Evolutionary conservation across 2,888 invertebrate genomes (phyloP), one percentile per base, ranked within the genome.

Genomic region (Lepeophtheirus nordmannii): DNA sequence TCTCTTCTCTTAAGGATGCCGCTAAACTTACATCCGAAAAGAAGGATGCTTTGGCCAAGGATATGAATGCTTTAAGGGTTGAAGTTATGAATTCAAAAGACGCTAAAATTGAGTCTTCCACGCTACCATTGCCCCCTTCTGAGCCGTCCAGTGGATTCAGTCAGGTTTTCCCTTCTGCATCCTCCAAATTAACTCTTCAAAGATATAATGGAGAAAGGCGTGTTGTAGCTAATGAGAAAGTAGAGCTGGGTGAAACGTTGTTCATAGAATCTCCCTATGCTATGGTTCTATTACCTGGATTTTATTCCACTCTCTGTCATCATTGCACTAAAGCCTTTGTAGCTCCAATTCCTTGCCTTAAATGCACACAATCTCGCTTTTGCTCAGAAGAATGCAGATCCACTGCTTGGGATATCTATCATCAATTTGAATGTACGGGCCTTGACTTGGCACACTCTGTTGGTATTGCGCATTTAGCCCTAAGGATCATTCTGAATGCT

Each of bases 231-330:
- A 80, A 77, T 12, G 77, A 78, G 68, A 74, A 77, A 40, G 78
- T 86, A 3, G 74, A 77, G 10, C 78, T 80, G 60, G 88, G 87
- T 0, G 85, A 87, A 70, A 78, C 86, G 0, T 75, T 94, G 53
- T 86, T 90, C 74, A 79, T 83, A 0, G 93, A 93, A 74, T 82
- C 83, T 71, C 86, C 92, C 0, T 86, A 85, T 74, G 82, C 87
- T 1, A 86, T 87, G 75, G 86, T 89, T 1, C 82, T 69, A 74
- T 84, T 74, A 12, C 78, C 80, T 11, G 80, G 81, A 68, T 73
- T 77, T 71, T 76, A 77, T 68, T 73, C 75, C 38, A 75, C 77
- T 70, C 75, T 81, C 73, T 93, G 92, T 73, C 85, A 86, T 71
- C 80, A 84, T 71, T 93, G 93, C 75, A 22, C 57, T 23, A 58